Evolutionary conservation across 2,888 invertebrate species (phyloP).

Genomic region (Rhingia rostrata): DNA sequence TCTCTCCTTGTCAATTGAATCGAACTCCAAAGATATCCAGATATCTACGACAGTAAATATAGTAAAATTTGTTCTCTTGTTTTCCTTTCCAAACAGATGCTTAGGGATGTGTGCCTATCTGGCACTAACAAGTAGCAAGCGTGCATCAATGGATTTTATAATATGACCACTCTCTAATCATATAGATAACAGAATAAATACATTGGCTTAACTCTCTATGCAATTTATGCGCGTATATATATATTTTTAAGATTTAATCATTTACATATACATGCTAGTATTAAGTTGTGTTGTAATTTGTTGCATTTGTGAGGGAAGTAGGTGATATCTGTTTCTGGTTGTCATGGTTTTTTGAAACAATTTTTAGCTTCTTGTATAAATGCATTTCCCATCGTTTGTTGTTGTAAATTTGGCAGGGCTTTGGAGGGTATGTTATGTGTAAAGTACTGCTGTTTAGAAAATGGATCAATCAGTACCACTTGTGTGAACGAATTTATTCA

Average conservation of each 20-base stretch:
- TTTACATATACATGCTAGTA: slow-evolving; percentile 44
- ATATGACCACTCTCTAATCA: slow-evolving; percentile 57
- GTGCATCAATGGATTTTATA: slow-evolving; percentile 75
- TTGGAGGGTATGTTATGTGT: too few relatives aligned
- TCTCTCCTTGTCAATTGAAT: slow-evolving; percentile 48
- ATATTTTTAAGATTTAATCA: slow-evolving; percentile 25
- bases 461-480: too few relatives aligned
- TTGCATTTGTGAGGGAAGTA: slow-evolving; percentile 75
- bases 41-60: slow-evolving; percentile 56
- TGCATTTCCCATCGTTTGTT: slow-evolving; percentile 43
- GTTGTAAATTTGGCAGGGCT: background rate
- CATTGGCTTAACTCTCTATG: slow-evolving; percentile 50
- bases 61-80: slow-evolving; percentile 74
- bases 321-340: slow-evolving; percentile 48
- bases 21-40: slow-evolving; percentile 68
- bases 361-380: background rate
- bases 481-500: background rate
- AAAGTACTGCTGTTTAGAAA: too few relatives aligned
- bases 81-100: slow-evolving; percentile 81
- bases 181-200: slow-evolving; percentile 40
- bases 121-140: slow-evolving; percentile 76
- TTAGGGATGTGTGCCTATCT: slow-evolving; percentile 81
- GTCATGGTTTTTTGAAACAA: background rate
- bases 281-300: slow-evolving; percentile 66
- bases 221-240: slow-evolving; percentile 38